Evolutionary conservation across 2,888 invertebrate genomes (phyloP), one percentile per base, ranked within the genome.

Genomic region (Pantelozetes paolii): DNA sequence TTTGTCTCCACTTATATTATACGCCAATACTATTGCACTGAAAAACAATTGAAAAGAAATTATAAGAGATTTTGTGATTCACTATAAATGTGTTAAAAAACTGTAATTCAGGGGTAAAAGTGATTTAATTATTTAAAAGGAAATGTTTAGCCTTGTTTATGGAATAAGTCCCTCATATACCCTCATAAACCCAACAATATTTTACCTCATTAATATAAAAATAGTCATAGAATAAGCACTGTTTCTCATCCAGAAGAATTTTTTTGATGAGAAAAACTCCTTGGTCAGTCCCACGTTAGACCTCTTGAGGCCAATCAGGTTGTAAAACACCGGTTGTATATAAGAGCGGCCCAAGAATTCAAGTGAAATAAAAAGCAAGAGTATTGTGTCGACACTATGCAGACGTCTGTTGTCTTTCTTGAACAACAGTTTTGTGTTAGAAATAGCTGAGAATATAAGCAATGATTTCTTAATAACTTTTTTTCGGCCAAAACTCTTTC

Each of bases 291-390:
- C 70, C 2, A 20, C 30, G 13, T 69, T 42, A 13, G 70, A 5
- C 36, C 73, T 45, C 32, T 70, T 18, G 6, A 73, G n/a, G 20
- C 50, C 50, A 28, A 73, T 73, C 13, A 73, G n/a, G 15, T 54
- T 70, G 30, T 73, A 69, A 40, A 73, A 73, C 0, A 73, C 48
- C n/a, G 73, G 73, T 15, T 69, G 57, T n/a, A 73, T 54, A 42
- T 73, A 73, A 9, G 69, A 30, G 30, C 73, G 45, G 28, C 73
- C 73, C 26, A 73, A 9, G 20, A 73, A 73, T 71, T 73, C 73
- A 11, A 73, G 40, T 0, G 23, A 18, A 1, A 73, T 54, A 28
- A 73, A 73, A 5, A 73, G 3, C 23, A 42, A 36, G 5, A 69
- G 11, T 26, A 73, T 73, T 18, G 73, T 70, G 26, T 70, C 73